Percentiles rank a stretch among this genome's conserved stretches.
phyloP scores from a whole-genome alignment of 2,113 vertebrate genomes.

The Alosa alosa region DNA sequence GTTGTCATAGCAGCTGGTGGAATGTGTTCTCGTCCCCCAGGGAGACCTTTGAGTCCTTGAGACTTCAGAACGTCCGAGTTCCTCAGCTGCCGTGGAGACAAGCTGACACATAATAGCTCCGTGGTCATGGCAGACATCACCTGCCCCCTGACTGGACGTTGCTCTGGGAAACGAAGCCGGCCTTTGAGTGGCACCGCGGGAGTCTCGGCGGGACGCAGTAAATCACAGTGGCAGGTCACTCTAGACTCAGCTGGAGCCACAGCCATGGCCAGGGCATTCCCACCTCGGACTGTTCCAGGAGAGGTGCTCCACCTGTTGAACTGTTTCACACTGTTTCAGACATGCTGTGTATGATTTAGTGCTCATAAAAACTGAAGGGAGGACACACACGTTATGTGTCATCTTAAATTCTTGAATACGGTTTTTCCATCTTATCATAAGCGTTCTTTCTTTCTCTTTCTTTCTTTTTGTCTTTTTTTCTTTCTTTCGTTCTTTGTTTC shows the following conservation, averaged over 20 bases:
- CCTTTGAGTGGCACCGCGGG: slow-evolving; percentile 19
- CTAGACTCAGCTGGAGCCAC: slow-evolving; percentile 31
- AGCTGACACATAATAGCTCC: slow-evolving; percentile 1
- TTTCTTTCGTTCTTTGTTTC: no score
- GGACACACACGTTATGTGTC: no score
- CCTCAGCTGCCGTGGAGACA: slow-evolving; percentile 23
- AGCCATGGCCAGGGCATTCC: slow-evolving; percentile 36
- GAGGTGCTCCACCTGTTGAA: slow-evolving; percentile 46
- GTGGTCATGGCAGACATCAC: neutral
- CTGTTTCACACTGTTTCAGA: slow-evolving; percentile 21
- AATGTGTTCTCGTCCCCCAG: neutral
- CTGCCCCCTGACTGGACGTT: slow-evolving; percentile 11
- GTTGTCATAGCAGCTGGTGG: neutral
- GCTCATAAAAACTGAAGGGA: no score
- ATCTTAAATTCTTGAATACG: neutral
- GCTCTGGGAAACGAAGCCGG: slow-evolving; percentile 23
- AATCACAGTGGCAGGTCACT: slow-evolving; percentile 33
- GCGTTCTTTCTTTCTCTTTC: neutral
- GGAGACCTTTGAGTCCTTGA: neutral
- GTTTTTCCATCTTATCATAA: neutral
- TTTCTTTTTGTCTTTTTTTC: no score
- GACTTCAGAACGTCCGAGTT: neutral
- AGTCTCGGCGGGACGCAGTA: slow-evolving; percentile 31
- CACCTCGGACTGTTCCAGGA: slow-evolving; percentile 38
- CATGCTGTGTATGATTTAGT: no score